phyloP scores from a whole-genome alignment of 2,113 vertebrate species.

The Candoia aspera region DNA sequence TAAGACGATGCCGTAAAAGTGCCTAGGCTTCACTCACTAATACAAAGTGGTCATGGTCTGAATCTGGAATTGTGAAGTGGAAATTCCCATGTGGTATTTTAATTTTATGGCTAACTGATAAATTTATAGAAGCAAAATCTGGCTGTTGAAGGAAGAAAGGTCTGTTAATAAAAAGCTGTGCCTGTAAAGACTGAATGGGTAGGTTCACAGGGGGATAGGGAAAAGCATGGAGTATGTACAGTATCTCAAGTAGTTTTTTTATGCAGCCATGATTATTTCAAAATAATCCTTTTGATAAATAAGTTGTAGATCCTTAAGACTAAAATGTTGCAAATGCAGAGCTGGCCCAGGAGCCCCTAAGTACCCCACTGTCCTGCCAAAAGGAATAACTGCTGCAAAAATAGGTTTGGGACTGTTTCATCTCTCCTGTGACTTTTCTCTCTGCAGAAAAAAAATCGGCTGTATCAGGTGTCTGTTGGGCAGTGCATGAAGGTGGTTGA shows the following conservation, averaged over 20 bases:
- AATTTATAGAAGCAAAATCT: background rate
- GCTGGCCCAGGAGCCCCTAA: background rate
- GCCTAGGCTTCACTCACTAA: background rate
- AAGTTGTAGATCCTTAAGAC: background rate
- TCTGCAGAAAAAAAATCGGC: conserved; percentile 83
- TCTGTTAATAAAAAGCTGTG: background rate
- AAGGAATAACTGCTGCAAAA: background rate
- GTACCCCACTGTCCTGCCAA: background rate
- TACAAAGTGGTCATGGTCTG: background rate
- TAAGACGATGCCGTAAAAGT: background rate
- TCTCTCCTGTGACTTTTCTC: background rate
- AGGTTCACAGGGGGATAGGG: background rate
- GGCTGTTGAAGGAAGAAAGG: background rate
- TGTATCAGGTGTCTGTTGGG: conserved; percentile 95
- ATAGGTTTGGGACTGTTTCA: background rate
- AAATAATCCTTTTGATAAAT: background rate
- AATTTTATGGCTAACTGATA: background rate
- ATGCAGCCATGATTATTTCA: background rate
- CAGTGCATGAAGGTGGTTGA: conserved; percentile 86
- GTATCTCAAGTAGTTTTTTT: background rate
- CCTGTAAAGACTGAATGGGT: background rate
- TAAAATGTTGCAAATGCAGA: background rate
- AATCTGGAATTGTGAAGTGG: background rate
- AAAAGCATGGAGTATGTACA: background rate
- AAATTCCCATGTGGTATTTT: background rate